Percentiles rank a stretch among this genome's conserved stretches.
phyloP scores from a whole-genome alignment of 2,888 invertebrate genomes.

The Mylabris sibirica region DNA sequence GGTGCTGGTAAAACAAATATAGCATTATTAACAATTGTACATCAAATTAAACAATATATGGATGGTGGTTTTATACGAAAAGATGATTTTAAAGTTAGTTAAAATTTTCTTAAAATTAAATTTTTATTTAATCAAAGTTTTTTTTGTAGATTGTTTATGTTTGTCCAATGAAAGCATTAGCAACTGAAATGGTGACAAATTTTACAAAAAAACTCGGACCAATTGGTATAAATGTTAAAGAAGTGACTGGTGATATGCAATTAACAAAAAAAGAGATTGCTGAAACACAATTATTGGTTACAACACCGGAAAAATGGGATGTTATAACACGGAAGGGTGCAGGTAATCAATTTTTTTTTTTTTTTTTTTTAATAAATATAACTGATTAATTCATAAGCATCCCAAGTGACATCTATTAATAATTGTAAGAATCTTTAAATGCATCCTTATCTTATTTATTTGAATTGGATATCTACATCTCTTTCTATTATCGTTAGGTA shows the following conservation, averaged over 20 bases:
- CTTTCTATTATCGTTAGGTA: no score
- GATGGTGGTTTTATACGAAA: conserved; percentile 83
- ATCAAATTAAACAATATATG: conserved; percentile 87
- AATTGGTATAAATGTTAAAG: conserved; percentile 83
- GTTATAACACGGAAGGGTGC: conserved; percentile 96
- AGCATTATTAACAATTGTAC: conserved; percentile 90
- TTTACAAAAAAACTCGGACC: conserved; percentile 83
- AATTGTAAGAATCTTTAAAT: no score
- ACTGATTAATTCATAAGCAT: conserved; percentile 12
- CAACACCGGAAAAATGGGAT: conserved; percentile 99
- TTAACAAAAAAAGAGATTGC: conserved; percentile 92
- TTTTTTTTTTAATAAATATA: not conserved
- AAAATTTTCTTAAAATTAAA: not conserved
- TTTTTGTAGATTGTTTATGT: conserved; percentile 88
- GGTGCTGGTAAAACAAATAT: conserved; percentile 99
- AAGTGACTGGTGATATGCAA: conserved; percentile 98
- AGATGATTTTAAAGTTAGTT: conserved; percentile 88
- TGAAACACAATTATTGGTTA: conserved; percentile 96
- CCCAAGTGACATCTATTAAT: no score
- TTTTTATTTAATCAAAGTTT: conserved; percentile 7
- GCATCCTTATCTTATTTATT: no score
- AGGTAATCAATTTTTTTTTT: conserved; percentile 61
- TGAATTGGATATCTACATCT: no score
- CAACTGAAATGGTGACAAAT: conserved; percentile 97
- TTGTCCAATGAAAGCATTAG: conserved; percentile 99